These are phyloP conservation scores for Silurus glanis DNA, from an alignment of 2,113 vertebrate species.

Conservation along the genomic window DNA sequence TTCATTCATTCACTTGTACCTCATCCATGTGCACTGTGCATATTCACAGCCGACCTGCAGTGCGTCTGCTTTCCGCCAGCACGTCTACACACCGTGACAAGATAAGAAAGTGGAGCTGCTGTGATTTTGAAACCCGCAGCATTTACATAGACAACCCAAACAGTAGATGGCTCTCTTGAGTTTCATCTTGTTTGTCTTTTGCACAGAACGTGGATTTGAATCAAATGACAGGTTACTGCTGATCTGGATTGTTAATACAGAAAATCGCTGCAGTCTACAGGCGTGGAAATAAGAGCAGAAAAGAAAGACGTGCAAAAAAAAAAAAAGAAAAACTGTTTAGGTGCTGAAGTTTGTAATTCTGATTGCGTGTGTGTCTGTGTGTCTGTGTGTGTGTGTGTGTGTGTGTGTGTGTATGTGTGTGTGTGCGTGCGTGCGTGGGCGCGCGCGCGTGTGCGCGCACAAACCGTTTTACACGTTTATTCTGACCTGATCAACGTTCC, in stretches of 20 bases:
- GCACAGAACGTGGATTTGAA: neutral
- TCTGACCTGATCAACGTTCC: neutral
- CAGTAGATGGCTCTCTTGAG: slow-evolving; percentile 99
- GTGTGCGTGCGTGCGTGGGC: neutral
- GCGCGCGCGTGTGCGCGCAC: no score
- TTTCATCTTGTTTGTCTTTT: slow-evolving; percentile 69
- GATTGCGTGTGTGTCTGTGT: neutral
- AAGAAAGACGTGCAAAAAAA: neutral
- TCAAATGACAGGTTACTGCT: neutral
- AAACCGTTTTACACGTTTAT: neutral
- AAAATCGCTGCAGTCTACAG: neutral
- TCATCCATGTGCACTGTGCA: neutral
- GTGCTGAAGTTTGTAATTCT: neutral
- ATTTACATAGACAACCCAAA: slow-evolving; percentile 62
- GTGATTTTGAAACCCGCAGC: slow-evolving; percentile 1
- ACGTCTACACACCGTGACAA: neutral
- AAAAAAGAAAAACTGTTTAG: neutral
- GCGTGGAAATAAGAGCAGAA: neutral
- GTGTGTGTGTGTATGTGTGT: neutral
- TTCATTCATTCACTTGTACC: neutral
- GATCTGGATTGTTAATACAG: neutral
- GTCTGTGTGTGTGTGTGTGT: neutral
- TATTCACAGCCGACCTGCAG: slow-evolving; percentile 1
- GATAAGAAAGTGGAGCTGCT: slow-evolving; percentile 16
- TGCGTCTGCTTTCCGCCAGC: neutral